A percentile compares a stretch with the other conserved stretches of the same genome.
These are phyloP conservation scores for Nomada ferruginata DNA, from an alignment of 2,888 invertebrate genomes.

Conservation along the genomic window DNA sequence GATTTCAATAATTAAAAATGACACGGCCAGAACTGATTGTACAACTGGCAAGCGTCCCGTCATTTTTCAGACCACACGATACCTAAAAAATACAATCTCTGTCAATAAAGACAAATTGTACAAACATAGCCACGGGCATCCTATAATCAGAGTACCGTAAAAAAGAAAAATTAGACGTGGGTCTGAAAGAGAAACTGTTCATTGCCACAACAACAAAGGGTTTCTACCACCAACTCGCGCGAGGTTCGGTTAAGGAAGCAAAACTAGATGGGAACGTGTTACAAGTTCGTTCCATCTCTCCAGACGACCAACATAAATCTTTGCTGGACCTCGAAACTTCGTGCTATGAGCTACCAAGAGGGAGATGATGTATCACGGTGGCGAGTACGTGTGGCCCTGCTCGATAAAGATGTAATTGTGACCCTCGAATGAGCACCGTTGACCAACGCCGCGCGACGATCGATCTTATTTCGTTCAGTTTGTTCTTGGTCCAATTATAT, in stretches of 20 bases:
- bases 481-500: slow-evolving; percentile 65
- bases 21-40: too few relatives aligned
- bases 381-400: slow-evolving; percentile 50
- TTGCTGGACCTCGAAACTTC: slow-evolving; percentile 70
- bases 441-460: slow-evolving; percentile 51
- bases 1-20: not conserved
- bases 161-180: not conserved
- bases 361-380: slow-evolving; percentile 74
- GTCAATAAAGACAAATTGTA: not conserved
- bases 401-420: slow-evolving; percentile 76
- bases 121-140: not conserved
- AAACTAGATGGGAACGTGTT: slow-evolving; percentile 8
- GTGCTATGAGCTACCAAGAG: slow-evolving; percentile 48
- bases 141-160: not conserved
- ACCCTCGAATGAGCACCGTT: slow-evolving; percentile 49
- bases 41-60: too few relatives aligned
- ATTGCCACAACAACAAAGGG: not conserved
- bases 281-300: slow-evolving; percentile 45
- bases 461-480: slow-evolving; percentile 64
- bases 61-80: too few relatives aligned
- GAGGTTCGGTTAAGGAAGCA: not conserved
- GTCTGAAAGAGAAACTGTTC: slow-evolving; percentile 9
- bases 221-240: slow-evolving; percentile 9
- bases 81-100: not conserved
- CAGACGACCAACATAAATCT: slow-evolving; percentile 71